Evolutionary conservation across 2,888 invertebrate species (phyloP), one percentile per base, ranked within the genome.

Genomic region (Spodoptera littoralis): DNA sequence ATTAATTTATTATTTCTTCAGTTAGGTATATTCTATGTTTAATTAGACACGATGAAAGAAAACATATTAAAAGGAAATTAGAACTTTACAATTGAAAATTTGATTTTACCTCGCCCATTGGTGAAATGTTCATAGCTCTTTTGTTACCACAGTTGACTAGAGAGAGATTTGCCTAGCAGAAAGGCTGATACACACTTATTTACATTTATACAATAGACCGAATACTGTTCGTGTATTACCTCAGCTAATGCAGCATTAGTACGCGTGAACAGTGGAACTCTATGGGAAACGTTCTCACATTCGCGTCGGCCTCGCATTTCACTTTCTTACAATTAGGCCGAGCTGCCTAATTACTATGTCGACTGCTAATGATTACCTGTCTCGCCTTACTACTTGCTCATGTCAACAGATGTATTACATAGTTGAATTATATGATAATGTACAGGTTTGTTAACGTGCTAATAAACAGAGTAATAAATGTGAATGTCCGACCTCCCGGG

Each of bases 251-350:
- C 36, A 36, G 36, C 36, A 36, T 36, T 9, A 53, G 54, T 48
- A 53, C 54, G 51, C 56, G 24, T 60, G 53, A 56, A 41, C 50
- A 69, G 51, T 63, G 54, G 80, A 78, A 68, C 70, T 70, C 62
- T 81, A 80, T 87, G 86, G 80, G 84, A 88, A 84, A 70, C 67
- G 49, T 73, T 80, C 82, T 77, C 76, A 73, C 65, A 72, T 72
- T 74, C 60, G 50, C 56, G 61, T 47, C 56, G 60, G 74, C 73
- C 73, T 85, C 83, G 61, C 84, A 79, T 88, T 90, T 89, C 87
- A 88, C 89, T 90, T 88, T 88, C 86, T 81, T 87, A 79, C 81
- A 81, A 86, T 87, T 87, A 83, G 79, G 70, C 80, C 75, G 73
- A 77, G 54, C 76, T 69, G 69, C 70, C 76, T 77, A 77, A 77